Evolutionary conservation across 2,113 vertebrate genomes (phyloP).

Genomic region (Apodemus sylvaticus): DNA sequence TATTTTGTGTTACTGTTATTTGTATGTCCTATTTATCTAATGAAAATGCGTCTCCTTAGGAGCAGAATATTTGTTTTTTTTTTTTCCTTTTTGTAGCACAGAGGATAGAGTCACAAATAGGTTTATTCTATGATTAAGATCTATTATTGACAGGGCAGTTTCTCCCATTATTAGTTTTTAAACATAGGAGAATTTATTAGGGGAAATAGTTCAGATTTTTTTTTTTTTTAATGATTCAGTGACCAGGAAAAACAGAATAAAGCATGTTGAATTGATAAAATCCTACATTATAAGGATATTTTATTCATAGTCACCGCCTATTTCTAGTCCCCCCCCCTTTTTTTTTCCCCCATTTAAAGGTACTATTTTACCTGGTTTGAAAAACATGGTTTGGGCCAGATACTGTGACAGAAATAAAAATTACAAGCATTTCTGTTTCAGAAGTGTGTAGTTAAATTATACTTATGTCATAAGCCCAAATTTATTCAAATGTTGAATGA

Average conservation of each 20-base stretch:
- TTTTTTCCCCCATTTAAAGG: not conserved
- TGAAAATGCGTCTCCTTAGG: not conserved
- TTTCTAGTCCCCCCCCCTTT: not conserved
- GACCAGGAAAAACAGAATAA: not conserved
- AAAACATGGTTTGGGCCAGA: conserved; percentile 83
- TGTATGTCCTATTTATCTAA: conserved; percentile 4
- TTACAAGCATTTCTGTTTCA: conserved; percentile 54
- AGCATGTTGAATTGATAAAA: conserved; percentile 24
- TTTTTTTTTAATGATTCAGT: conserved; percentile 11
- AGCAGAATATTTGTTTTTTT: not conserved
- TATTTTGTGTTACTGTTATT: conserved; percentile 33
- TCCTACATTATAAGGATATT: conserved; percentile 32
- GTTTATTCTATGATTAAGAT: conserved; percentile 44
- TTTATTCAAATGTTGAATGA: conserved; percentile 36
- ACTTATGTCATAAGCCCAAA: conserved; percentile 35
- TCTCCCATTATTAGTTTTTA: not conserved
- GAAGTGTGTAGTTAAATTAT: conserved; percentile 39
- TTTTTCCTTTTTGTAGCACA: conserved; percentile 1
- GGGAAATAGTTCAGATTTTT: not conserved
- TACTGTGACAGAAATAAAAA: conserved; percentile 72
- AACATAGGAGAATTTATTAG: not conserved
- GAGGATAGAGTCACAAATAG: not conserved
- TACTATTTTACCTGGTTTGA: conserved; percentile 42
- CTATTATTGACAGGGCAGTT: not conserved
- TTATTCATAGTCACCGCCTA: not conserved